Evolutionary conservation across 2,888 invertebrate species (phyloP), one percentile per base, ranked within the genome.

Genomic region (Agonopterix heracliana): DNA sequence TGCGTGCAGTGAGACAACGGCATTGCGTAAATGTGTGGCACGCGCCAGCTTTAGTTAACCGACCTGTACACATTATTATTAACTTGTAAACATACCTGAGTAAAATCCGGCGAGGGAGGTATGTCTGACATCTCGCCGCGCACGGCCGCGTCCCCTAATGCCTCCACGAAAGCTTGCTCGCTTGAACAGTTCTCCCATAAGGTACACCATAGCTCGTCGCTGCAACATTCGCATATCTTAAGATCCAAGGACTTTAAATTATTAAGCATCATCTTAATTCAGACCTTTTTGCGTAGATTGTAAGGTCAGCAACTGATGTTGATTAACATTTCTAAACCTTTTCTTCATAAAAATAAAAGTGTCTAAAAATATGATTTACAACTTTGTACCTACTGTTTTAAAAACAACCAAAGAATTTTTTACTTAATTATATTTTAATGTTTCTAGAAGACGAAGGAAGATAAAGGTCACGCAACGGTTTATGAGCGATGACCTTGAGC

Each of bases 101-200:
- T 81, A 59, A 78, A 68, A 80, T 91, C 74, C 68, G 91, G 83
- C 67, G 92, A 79, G 49, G 91, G 91, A 26, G 91, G 87, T 58
- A 90, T 90, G 8, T 73, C 72, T 2, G 89, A 86, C 12, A 91
- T 64, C 86, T 93, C 57, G 71, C 90, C 85, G 88, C 94, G 62
- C 2, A 95, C 85, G 13, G 91, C 90, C 47, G 93, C 92, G 46
- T 93, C 89, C 51, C 92, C 93, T 34, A 91, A 79, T 2, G 90
- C 90, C 66, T 90, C 91, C 8, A 93, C 90, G 47, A 91, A 89
- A 17, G 90, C 86, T 51, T 91, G 90, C 59, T 89, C 88, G 26
- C 82, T 76, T 71, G 78, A 86, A 55, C 87, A 78, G 48, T 76
- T 73, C 52, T 89, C 89, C 89, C 89, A 89, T 49, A 89, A 62